Conservation (phyloP, 2,113 vertebrate genomes). For the Neopipo cinnamomea region DNA sequence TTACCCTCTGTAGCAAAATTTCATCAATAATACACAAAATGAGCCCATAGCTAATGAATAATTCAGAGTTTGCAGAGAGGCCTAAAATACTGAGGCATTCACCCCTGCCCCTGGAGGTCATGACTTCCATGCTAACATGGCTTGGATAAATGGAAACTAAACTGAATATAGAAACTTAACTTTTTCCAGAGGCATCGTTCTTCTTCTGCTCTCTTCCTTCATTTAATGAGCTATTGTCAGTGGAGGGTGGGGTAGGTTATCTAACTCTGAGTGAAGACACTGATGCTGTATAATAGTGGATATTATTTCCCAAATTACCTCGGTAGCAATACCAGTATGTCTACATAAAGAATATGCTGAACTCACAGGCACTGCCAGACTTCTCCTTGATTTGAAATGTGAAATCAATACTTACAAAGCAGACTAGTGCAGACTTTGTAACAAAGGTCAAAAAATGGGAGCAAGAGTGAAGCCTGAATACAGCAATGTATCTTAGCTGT, state of each 20-base stretch:
- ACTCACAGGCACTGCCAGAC: not conserved
- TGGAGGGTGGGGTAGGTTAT: not conserved
- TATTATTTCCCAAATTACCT: conserved; percentile 6
- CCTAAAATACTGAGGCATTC: not conserved
- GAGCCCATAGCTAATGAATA: not conserved
- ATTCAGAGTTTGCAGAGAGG: not conserved
- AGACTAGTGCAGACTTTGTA: not conserved
- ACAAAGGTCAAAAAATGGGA: not conserved
- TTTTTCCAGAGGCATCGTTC: conserved; percentile 36
- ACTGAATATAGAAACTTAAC: conserved; percentile 48
- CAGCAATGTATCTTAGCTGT: not conserved
- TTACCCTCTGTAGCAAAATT: not conserved
- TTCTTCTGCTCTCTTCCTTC: conserved; percentile 28
- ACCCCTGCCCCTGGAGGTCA: not conserved
- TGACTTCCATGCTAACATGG: not conserved
- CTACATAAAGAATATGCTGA: not conserved
- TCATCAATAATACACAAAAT: not conserved
- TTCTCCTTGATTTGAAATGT: not conserved
- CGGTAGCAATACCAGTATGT: not conserved
- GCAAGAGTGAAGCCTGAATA: not conserved
- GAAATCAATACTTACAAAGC: not conserved
- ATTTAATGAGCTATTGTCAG: conserved; percentile 22
- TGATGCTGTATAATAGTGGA: not conserved
- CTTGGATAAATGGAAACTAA: conserved; percentile 37
- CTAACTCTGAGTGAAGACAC: conserved; percentile 4